These are phyloP conservation scores for Leptatherina wallacei DNA, from an alignment of 2,797 vertebrate species.

Conservation along the genomic window DNA sequence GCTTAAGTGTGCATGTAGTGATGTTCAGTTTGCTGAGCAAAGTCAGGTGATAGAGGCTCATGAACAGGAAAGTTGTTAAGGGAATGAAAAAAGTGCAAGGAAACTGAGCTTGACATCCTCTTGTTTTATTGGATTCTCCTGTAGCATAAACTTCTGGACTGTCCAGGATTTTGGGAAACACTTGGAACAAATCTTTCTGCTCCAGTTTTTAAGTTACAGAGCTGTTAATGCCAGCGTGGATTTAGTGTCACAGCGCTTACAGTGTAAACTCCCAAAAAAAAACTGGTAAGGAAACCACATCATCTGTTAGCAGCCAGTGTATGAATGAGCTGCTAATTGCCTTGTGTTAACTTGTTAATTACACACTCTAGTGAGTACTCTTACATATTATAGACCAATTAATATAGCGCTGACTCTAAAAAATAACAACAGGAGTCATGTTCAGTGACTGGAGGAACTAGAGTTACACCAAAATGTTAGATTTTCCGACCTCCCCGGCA, in stretches of 20 bases:
- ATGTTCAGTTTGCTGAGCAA: constrained; percentile 14
- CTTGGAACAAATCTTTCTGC: not conserved
- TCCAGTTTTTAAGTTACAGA: not conserved
- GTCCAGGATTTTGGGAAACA: constrained; percentile 36
- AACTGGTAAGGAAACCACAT: constrained; percentile 14
- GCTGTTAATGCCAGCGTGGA: constrained; percentile 9
- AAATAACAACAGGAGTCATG: constrained; percentile 50
- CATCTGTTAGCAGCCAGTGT: constrained; percentile 38
- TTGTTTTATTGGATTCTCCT: not conserved
- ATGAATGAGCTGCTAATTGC: constrained; percentile 65
- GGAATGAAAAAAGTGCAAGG: not conserved
- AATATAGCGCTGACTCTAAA: constrained; percentile 45
- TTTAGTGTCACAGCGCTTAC: not conserved
- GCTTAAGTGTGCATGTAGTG: constrained; percentile 7
- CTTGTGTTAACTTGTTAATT: constrained; percentile 72
- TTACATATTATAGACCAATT: constrained; percentile 63
- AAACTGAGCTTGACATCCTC: not conserved
- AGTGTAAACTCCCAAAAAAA: constrained; percentile 8
- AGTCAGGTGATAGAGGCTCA: not conserved
- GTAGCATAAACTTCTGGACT: constrained; percentile 1
- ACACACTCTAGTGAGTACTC: constrained; percentile 52
- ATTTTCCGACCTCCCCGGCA: constrained; percentile 4
- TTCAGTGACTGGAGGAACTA: constrained; percentile 25
- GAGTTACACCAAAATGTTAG: constrained; percentile 19
- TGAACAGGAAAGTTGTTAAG: not conserved